phyloP scores from a whole-genome alignment of 2,797 vertebrate species.

The Mormyrus hasselquistii region DNA sequence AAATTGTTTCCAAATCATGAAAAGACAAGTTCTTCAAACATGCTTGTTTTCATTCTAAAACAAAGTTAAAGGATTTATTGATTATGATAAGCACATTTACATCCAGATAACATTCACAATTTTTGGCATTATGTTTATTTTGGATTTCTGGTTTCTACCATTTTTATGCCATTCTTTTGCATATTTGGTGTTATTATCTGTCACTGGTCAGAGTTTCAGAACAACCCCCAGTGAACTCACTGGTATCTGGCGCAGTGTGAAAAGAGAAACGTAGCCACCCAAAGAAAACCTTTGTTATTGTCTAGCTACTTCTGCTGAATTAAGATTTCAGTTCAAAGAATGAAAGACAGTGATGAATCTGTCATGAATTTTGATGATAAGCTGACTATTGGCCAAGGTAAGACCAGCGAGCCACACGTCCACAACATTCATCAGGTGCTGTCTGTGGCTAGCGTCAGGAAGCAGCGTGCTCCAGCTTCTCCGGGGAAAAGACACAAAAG shows the following conservation, averaged over 20 bases:
- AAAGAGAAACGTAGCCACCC: not conserved
- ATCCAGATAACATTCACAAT: conserved; percentile 48
- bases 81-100: conserved; percentile 40
- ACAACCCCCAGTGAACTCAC: not conserved
- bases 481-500: conserved; percentile 39
- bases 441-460: conserved; percentile 35
- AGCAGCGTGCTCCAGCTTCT: conserved; percentile 34
- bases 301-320: not conserved
- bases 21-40: conserved; percentile 22
- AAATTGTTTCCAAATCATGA: conserved; percentile 14
- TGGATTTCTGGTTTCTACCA: conserved; percentile 32
- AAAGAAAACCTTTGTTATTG: not conserved
- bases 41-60: conserved; percentile 40
- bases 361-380: not conserved
- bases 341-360: not conserved
- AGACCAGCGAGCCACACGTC: not conserved
- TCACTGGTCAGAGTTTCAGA: not conserved
- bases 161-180: not conserved
- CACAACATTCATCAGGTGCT: conserved; percentile 17
- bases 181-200: not conserved
- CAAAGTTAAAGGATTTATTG: conserved; percentile 39
- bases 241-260: not conserved
- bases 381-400: not conserved
- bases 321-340: not conserved
- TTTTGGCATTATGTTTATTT: conserved; percentile 41